A percentile compares a stretch with the other conserved stretches of the same genome.
phyloP scores from a whole-genome alignment of 2,888 invertebrate genomes.

The Hirtodrosophila alboralis region DNA sequence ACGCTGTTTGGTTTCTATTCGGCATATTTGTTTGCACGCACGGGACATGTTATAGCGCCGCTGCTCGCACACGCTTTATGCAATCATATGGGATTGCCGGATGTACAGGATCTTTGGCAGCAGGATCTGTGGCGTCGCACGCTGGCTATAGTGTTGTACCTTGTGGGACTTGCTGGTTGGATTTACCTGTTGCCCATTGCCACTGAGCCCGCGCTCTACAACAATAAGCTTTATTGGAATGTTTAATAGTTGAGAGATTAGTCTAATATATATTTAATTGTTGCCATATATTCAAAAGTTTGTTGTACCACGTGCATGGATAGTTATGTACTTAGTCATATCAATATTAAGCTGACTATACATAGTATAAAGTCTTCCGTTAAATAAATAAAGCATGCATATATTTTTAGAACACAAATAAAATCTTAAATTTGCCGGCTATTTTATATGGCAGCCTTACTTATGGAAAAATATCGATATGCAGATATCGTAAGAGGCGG shows the following conservation, averaged over 20 bases:
- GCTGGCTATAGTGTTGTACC: constrained; percentile 88
- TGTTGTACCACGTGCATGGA: constrained; percentile 9
- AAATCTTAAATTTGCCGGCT: constrained; percentile 6
- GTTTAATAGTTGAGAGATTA: constrained; percentile 9
- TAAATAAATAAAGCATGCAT: constrained; percentile 22
- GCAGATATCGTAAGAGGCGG: too few species aligned
- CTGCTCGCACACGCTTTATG: constrained; percentile 96
- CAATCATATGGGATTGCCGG: constrained; percentile 98
- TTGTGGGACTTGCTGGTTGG: constrained; percentile 92
- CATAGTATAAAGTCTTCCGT: constrained; percentile 57
- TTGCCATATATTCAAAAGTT: constrained; percentile 53
- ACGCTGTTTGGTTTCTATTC: constrained; percentile 97
- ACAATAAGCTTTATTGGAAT: constrained; percentile 87
- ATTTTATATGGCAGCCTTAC: neutral
- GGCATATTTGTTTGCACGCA: constrained; percentile 94
- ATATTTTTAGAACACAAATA: constrained; percentile 15
- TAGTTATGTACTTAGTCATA: constrained; percentile 44
- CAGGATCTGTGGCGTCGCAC: constrained; percentile 86
- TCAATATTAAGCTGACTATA: constrained; percentile 35
- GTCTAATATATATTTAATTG: constrained; percentile 22
- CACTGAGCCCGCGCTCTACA: constrained; percentile 88
- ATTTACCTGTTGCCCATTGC: constrained; percentile 89
- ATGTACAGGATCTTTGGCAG: constrained; percentile 89
- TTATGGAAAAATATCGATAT: constrained; percentile 21
- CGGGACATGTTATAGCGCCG: constrained; percentile 95